Evolutionary conservation across 2,113 vertebrate genomes (phyloP).

Genomic region (Noturus placidus): DNA sequence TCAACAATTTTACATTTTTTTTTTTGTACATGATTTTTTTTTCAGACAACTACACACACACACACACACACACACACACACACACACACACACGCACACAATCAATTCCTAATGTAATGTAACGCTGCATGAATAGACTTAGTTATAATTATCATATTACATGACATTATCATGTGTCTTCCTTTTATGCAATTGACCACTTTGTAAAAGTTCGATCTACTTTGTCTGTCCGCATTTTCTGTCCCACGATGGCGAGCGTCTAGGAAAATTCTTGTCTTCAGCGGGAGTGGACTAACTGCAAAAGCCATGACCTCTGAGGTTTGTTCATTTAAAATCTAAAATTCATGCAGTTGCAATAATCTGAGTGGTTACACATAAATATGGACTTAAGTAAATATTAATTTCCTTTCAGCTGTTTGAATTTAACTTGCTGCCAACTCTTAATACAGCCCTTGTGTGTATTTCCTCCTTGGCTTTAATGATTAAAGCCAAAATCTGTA

Average conservation of each 20-base stretch:
- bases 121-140: neutral
- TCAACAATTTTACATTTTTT: no score
- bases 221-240: neutral
- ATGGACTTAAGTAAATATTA: neutral
- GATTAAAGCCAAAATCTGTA: constrained; percentile 7
- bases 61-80: no score
- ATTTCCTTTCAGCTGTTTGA: neutral
- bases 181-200: neutral
- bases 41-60: no score
- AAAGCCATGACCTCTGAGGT: neutral
- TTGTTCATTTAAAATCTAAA: neutral
- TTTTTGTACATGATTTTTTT: no score
- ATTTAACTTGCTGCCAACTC: neutral
- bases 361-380: neutral
- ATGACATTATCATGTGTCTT: neutral
- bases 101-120: no score
- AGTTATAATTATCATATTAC: neutral
- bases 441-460: neutral
- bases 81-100: no score
- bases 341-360: neutral
- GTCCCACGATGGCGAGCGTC: neutral
- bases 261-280: neutral
- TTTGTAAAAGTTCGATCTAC: neutral
- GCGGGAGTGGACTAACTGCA: neutral
- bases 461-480: neutral